phyloP scores from a whole-genome alignment of 2,113 vertebrate genomes.

The Coturnix japonica region DNA sequence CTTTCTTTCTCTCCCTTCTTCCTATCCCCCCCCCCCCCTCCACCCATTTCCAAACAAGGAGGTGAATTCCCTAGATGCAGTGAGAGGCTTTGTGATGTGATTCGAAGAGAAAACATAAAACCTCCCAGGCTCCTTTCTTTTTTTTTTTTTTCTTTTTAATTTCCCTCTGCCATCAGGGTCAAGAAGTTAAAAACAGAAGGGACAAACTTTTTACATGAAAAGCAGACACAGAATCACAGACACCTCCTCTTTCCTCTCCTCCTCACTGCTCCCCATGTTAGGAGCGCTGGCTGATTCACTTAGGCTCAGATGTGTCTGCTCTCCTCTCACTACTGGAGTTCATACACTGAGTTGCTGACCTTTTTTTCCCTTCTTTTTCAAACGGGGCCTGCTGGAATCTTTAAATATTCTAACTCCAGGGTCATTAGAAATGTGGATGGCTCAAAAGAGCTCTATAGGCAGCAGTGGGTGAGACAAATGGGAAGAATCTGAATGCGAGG shows the following conservation, averaged over 20 bases:
- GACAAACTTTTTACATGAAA: not conserved
- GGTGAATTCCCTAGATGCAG: constrained; percentile 60
- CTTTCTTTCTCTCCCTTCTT: constrained; percentile 60
- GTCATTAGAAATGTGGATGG: not conserved
- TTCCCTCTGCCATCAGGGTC: not conserved
- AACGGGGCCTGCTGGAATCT: not conserved
- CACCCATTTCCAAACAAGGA: constrained; percentile 60
- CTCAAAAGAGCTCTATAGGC: not conserved
- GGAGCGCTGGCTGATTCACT: not conserved
- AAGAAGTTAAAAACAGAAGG: not conserved
- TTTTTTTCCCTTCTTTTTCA: constrained; percentile 17
- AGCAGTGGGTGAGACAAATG: not conserved
- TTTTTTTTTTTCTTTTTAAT: not conserved
- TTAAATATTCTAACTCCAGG: not conserved
- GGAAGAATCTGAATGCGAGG: not conserved
- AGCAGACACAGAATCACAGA: no score
- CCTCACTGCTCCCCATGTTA: not conserved
- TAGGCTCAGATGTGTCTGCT: constrained; percentile 28
- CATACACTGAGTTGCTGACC: not conserved
- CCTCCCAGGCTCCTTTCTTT: constrained; percentile 36
- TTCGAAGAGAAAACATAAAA: constrained; percentile 46
- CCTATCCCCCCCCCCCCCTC: not conserved
- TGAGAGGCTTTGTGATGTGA: constrained; percentile 33
- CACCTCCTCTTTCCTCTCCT: not conserved
- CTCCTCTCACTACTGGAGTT: not conserved